Evolutionary conservation across 2,888 invertebrate genomes (phyloP).

Genomic region (Heliconius charithonia): DNA sequence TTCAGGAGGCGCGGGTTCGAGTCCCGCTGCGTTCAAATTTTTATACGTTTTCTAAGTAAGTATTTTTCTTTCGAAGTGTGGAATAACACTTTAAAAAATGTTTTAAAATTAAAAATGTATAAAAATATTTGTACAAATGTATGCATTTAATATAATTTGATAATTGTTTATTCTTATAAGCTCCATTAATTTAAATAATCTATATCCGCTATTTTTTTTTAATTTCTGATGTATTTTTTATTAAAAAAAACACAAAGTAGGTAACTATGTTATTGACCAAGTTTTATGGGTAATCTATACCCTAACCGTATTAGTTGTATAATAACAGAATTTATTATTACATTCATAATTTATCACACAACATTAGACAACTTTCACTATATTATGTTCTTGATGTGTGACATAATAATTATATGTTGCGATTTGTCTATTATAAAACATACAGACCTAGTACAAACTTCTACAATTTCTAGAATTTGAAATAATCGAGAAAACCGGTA

Average conservation of each 20-base stretch:
- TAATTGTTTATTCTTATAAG: no score
- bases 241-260: background rate
- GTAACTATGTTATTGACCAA: background rate
- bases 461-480: constrained; percentile 3
- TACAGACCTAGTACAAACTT: background rate
- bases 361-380: constrained; percentile 48
- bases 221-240: background rate
- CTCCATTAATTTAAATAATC: background rate
- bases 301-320: constrained; percentile 28
- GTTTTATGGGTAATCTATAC: constrained; percentile 14
- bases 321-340: constrained; percentile 30
- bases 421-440: constrained; percentile 19
- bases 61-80: no score
- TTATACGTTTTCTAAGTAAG: no score
- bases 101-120: no score
- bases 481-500: background rate
- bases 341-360: constrained; percentile 37
- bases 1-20: no score
- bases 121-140: no score
- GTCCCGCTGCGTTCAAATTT: no score
- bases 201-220: background rate
- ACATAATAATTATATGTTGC: constrained; percentile 41
- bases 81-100: no score
- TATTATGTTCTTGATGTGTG: constrained; percentile 43
- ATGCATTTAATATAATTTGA: no score